Percentiles rank a stretch among this genome's conserved stretches.
Evolutionary conservation across 2,888 invertebrate genomes (phyloP).

Genomic region (Resseliella maxima): DNA sequence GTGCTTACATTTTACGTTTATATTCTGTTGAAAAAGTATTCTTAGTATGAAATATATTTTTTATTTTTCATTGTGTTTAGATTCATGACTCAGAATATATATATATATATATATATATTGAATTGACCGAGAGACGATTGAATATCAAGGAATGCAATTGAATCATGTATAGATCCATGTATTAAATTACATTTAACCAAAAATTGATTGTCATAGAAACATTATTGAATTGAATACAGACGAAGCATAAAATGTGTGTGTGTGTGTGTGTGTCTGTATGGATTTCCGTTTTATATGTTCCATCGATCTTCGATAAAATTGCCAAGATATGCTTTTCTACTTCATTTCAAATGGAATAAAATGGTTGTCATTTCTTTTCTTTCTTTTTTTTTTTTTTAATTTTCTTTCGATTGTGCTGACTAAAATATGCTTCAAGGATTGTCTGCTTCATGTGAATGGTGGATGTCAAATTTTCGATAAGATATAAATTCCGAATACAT

Average conservation of each 20-base stretch:
- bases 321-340: too few species aligned
- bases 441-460: too few species aligned
- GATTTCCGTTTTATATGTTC: conserved; percentile 41
- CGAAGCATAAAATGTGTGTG: background rate
- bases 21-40: background rate
- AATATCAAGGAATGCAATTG: background rate
- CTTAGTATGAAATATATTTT: background rate
- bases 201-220: background rate
- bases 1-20: too few species aligned
- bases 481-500: background rate
- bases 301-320: too few species aligned
- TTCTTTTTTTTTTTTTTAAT: background rate
- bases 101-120: background rate
- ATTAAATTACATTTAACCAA: background rate
- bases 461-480: background rate
- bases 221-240: background rate
- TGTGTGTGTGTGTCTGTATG: too few species aligned
- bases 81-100: background rate
- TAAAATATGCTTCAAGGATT: background rate
- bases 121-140: background rate
- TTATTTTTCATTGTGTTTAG: background rate
- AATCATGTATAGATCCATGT: background rate
- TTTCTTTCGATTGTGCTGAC: background rate
- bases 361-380: too few species aligned
- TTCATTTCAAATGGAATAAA: too few species aligned